These are phyloP conservation scores for Gallinago paraguaiae DNA, from an alignment of 2,113 vertebrate genomes.

Conservation along the genomic window DNA sequence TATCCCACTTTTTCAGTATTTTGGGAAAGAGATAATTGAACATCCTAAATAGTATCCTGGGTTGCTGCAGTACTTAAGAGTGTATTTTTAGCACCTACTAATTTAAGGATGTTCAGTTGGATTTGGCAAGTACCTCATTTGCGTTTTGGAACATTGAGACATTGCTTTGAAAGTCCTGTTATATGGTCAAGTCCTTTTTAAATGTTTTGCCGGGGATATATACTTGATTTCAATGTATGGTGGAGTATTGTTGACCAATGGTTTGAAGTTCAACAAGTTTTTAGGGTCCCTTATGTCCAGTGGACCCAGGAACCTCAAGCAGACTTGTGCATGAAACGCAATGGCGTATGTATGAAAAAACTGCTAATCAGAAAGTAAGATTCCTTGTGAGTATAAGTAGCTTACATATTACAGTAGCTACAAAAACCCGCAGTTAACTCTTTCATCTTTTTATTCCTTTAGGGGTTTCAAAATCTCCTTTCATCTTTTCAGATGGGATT, in stretches of 20 bases:
- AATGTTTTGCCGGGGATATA: background rate
- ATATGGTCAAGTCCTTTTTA: background rate
- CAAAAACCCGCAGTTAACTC: background rate
- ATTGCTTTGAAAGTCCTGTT: background rate
- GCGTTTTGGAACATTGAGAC: accelerated
- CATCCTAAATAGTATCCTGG: background rate
- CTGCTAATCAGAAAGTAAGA: background rate
- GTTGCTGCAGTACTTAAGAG: background rate
- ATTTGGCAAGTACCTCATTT: background rate
- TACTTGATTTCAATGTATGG: background rate
- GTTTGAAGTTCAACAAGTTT: background rate
- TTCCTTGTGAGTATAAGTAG: background rate
- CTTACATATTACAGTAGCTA: background rate
- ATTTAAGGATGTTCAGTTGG: background rate
- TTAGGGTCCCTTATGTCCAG: background rate
- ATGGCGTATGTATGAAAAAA: background rate
- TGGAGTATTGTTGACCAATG: background rate
- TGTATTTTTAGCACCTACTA: background rate
- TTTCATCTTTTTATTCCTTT: slow-evolving; percentile 12
- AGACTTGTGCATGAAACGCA: background rate
- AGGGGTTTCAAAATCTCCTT: slow-evolving; percentile 38
- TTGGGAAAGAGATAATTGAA: background rate
- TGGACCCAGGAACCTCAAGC: background rate
- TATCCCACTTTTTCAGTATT: background rate
- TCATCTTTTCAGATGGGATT: slow-evolving; percentile 32